These are phyloP conservation scores for Cryptus viduatorius DNA, from an alignment of 2,888 invertebrate species.

Conservation along the genomic window DNA sequence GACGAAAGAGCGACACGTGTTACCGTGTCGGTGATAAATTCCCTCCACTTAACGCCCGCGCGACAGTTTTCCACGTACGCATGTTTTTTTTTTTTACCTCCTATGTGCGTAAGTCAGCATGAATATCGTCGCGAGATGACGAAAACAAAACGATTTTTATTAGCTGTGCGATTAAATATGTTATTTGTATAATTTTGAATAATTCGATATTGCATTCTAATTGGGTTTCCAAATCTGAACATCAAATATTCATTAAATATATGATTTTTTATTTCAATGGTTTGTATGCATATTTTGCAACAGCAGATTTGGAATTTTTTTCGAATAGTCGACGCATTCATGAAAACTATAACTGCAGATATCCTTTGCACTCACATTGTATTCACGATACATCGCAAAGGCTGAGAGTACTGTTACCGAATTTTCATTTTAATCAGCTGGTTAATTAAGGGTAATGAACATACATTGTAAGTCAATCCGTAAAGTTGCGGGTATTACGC, in stretches of 20 bases:
- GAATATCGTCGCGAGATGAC: constrained; percentile 38
- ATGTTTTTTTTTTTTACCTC: constrained; percentile 18
- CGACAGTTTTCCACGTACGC: constrained; percentile 2
- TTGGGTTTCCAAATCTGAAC: neutral
- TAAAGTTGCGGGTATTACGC: neutral
- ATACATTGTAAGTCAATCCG: constrained; percentile 10
- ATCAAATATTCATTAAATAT: too few species aligned
- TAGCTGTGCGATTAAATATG: constrained; percentile 19
- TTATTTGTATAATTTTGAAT: constrained; percentile 19
- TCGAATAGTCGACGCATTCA: neutral
- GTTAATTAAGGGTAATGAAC: constrained; percentile 30
- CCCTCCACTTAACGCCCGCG: constrained; percentile 11
- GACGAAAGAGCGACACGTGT: constrained; percentile 4
- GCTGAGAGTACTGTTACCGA: neutral
- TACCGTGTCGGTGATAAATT: constrained; percentile 20
- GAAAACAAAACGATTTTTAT: constrained; percentile 27
- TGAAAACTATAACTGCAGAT: neutral
- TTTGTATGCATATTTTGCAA: neutral
- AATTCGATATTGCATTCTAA: constrained; percentile 47
- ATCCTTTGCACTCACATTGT: neutral
- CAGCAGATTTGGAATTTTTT: neutral
- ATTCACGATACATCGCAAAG: neutral
- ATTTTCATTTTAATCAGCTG: neutral
- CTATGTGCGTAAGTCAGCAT: constrained; percentile 18
- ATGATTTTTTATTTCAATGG: too few species aligned